Evolutionary conservation across 2,888 invertebrate species (phyloP).

Genomic region (Campoletis raptor): DNA sequence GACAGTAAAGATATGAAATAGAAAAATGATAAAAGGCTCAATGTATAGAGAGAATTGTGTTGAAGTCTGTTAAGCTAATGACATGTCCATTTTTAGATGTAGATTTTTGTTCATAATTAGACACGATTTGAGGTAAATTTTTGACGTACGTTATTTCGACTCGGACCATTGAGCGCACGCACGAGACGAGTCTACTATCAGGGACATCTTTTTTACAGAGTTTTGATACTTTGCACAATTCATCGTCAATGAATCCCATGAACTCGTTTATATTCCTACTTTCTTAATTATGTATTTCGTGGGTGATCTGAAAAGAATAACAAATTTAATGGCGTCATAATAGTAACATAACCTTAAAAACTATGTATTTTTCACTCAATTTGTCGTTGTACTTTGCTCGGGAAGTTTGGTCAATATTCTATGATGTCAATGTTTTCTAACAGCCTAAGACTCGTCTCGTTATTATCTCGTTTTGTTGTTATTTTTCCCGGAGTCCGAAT

Average conservation of each 20-base stretch:
- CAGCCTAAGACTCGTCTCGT: background rate
- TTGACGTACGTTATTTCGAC: conserved; percentile 87
- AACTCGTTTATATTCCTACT: conserved; percentile 63
- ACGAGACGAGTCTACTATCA: conserved; percentile 88
- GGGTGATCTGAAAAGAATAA: conserved; percentile 5
- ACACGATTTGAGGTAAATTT: background rate
- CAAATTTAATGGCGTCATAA: background rate
- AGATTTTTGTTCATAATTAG: too few species aligned
- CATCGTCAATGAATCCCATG: conserved; percentile 89
- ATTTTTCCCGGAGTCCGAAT: conserved; percentile 55
- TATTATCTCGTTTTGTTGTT: background rate
- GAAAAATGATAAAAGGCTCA: too few species aligned
- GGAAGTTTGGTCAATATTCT: conserved; percentile 5
- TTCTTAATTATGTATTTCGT: background rate
- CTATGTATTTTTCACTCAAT: background rate
- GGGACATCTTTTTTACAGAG: conserved; percentile 88
- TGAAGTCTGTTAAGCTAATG: too few species aligned
- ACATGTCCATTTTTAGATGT: background rate
- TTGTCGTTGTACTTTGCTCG: conserved; percentile 13
- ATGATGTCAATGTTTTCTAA: background rate
- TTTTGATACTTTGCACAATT: conserved; percentile 88
- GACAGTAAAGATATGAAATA: too few species aligned
- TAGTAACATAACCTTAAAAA: conserved; percentile 48
- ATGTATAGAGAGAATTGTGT: too few species aligned
- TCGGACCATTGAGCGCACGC: conserved; percentile 88